These are phyloP conservation scores for Micrasema longulum DNA, from an alignment of 1,140 invertebrate species.

Conservation along the genomic window DNA sequence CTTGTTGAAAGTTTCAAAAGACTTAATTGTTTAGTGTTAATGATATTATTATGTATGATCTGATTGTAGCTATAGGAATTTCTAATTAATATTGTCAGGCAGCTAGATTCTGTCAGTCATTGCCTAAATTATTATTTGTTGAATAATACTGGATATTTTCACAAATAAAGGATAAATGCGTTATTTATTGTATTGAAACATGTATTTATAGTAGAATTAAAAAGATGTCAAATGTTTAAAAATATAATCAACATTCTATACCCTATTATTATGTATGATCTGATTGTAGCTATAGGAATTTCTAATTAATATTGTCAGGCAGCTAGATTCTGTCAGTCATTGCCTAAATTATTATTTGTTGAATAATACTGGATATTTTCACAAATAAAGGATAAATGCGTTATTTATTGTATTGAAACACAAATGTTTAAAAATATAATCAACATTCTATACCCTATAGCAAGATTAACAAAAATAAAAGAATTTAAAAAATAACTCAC, in stretches of 20 bases:
- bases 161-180: too few species aligned
- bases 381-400: too few species aligned
- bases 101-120: constrained; percentile 2
- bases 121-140: background rate
- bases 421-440: too few species aligned
- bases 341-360: background rate
- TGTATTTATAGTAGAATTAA: too few species aligned
- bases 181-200: too few species aligned
- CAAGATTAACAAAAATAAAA: too few species aligned
- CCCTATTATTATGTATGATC: constrained; percentile 27
- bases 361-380: constrained; percentile 15
- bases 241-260: too few species aligned
- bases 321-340: constrained; percentile 2
- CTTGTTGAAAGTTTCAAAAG: constrained; percentile 18
- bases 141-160: constrained; percentile 15
- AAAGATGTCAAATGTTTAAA: too few species aligned
- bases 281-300: constrained; percentile 18
- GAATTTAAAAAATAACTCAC: too few species aligned
- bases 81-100: constrained; percentile 7
- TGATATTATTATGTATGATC: constrained; percentile 28
- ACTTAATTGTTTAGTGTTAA: constrained; percentile 22
- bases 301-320: constrained; percentile 7
- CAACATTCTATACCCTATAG: too few species aligned
- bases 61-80: constrained; percentile 18
- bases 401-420: too few species aligned